Conservation (phyloP, 2,113 vertebrate genomes). For the Brachyhypopomus gauderio region DNA sequence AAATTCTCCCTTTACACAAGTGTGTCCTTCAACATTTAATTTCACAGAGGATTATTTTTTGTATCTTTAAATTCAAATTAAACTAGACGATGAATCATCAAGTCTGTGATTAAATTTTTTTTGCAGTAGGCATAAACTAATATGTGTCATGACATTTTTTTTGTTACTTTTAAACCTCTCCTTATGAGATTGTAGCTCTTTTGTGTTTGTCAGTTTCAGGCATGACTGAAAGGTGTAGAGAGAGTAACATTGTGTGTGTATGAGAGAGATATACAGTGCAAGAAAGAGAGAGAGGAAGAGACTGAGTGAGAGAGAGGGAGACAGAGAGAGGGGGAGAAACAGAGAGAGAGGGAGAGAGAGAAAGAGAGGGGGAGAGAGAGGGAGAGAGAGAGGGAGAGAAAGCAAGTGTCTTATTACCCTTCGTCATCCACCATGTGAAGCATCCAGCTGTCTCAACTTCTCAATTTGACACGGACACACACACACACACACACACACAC, state of each 20-base stretch:
- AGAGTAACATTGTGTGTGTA: conserved; percentile 22
- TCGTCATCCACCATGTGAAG: conserved; percentile 60
- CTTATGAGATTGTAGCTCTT: not conserved
- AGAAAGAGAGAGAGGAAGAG: conserved; percentile 36
- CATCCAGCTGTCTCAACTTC: conserved; percentile 71
- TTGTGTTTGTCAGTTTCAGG: not conserved
- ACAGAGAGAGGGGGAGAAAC: conserved; percentile 9
- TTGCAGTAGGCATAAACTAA: too few relatives aligned
- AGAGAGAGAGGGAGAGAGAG: conserved; percentile 50
- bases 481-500: conserved; percentile 58
- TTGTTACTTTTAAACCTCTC: not conserved
- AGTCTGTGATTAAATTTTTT: too few relatives aligned
- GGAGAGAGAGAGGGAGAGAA: conserved; percentile 10
- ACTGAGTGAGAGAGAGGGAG: conserved; percentile 12
- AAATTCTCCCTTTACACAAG: not conserved
- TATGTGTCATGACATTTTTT: not conserved
- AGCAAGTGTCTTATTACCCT: conserved; percentile 67
- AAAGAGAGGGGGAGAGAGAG: conserved; percentile 21
- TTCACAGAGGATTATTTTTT: too few relatives aligned
- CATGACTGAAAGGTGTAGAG: not conserved
- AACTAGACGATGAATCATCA: too few relatives aligned
- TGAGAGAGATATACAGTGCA: too few relatives aligned
- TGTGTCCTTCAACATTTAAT: too few relatives aligned
- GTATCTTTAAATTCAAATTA: too few relatives aligned
- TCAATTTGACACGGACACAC: conserved; percentile 53